Base-by-base conservation (phyloP, 2,797 vertebrate species). In the Syngnathus rostellatus region DNA sequence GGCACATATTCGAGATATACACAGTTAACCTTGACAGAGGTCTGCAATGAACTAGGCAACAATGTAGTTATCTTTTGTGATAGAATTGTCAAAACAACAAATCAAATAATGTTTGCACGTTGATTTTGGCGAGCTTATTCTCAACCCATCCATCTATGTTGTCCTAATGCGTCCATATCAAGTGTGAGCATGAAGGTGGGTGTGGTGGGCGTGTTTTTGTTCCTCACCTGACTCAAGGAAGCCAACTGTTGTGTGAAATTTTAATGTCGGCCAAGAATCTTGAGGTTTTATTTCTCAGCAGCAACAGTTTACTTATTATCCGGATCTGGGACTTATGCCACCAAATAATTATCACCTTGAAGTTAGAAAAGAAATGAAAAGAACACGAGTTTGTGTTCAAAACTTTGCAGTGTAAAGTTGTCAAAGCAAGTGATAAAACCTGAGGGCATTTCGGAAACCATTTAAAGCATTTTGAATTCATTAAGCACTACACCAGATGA, bases 301-400 rank as follows among this genome's bases (percentile, higher is more conserved):
- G 73, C 76, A 77, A 73, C 77, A 76, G 72, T 77, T 31, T 72
- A 67, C 57, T 77, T 43, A 16, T 2, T 60, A 70, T 79, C 74
- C 81, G 82, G 72, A 82, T 74, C 82, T 77, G 81, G 85, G 79
- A 81, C 69, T 72, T 59, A 58, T 77, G 79, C 83, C 81, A 85
- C 62, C 6, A 74, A 66, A 77, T 73, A 69, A 83, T 87, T 83
- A 83, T 76, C 78, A 80, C 77, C 76, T 79, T 73, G 65, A 73
- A 68, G 74, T 85, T 74, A 68, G 69, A 72, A 76, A 75, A 72
- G 48, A 39, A 66, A 46, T 0, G 23, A 55, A 50, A 19, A 61
- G 48, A 63, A 62, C 41, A 39, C 19, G 53, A 37, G 66, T 16
- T 63, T 40, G 31, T 14, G 63, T 73, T 37, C 66, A 68, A 76